Percentiles rank a stretch among this genome's conserved stretches.
Conservation (phyloP, 2,113 vertebrate species). For the Alethe castanea region DNA sequence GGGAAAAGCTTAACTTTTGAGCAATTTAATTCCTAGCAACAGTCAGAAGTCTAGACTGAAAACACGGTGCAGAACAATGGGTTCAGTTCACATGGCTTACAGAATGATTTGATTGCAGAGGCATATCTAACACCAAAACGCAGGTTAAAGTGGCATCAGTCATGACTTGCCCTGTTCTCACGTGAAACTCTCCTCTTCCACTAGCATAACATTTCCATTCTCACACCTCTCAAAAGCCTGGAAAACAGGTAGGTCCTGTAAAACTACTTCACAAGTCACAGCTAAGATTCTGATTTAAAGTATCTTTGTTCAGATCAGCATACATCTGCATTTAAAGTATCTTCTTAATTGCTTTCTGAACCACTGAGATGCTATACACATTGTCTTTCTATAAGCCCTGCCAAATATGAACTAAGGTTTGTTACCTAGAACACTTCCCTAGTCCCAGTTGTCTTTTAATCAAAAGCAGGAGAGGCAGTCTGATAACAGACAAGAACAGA, state of each 20-base stretch:
- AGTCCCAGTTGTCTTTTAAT: neutral
- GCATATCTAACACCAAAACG: neutral
- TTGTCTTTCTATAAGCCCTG: neutral
- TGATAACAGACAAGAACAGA: neutral
- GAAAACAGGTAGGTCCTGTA: slow-evolving; percentile 52
- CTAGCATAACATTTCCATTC: slow-evolving; percentile 10
- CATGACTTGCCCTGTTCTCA: slow-evolving; percentile 33
- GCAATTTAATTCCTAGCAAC: neutral
- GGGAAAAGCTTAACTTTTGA: neutral
- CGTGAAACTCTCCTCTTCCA: neutral
- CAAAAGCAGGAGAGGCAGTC: neutral
- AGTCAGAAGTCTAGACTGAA: neutral
- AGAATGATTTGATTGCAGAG: neutral
- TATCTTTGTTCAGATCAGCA: slow-evolving; percentile 41
- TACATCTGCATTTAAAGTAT: slow-evolving; percentile 16
- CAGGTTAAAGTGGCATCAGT: neutral
- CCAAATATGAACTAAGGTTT: neutral
- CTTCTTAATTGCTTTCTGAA: slow-evolving; percentile 10
- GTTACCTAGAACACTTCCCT: neutral
- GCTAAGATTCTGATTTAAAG: slow-evolving; percentile 3
- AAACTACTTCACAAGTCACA: slow-evolving; percentile 16
- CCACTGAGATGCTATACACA: neutral
- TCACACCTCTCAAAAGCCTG: slow-evolving; percentile 16
- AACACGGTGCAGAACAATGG: neutral
- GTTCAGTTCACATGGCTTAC: neutral